These are phyloP conservation scores for Erythrocercus mccallii DNA, from an alignment of 2,113 vertebrate genomes.

Conservation along the genomic window DNA sequence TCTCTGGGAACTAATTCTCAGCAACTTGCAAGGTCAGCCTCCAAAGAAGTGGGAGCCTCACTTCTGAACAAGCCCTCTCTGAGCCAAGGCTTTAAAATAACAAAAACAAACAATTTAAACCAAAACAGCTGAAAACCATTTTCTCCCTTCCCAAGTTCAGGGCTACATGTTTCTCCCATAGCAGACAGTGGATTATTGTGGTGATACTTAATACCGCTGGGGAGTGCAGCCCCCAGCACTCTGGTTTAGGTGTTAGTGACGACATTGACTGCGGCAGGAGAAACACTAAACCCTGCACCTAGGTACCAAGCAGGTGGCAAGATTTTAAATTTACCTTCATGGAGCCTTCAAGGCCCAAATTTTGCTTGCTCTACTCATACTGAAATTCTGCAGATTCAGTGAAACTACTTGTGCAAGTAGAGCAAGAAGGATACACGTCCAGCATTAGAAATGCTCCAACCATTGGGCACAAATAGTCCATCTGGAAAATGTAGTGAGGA, in stretches of 20 bases:
- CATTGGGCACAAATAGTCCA: neutral
- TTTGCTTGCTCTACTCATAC: neutral
- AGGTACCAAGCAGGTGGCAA: neutral
- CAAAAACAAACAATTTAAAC: constrained; percentile 43
- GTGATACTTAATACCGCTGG: neutral
- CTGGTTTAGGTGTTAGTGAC: constrained; percentile 26
- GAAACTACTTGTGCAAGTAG: neutral
- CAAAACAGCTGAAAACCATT: constrained; percentile 48
- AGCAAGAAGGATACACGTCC: neutral
- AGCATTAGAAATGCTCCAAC: neutral
- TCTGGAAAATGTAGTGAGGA: neutral
- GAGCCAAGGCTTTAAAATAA: constrained; percentile 20
- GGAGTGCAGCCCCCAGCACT: neutral
- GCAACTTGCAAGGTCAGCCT: neutral
- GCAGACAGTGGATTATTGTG: constrained; percentile 13
- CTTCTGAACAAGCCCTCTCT: neutral
- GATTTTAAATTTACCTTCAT: neutral
- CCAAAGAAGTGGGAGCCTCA: neutral
- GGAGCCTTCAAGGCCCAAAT: neutral
- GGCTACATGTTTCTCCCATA: neutral
- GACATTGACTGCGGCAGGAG: neutral
- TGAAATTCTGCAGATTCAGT: neutral
- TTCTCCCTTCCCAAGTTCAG: neutral
- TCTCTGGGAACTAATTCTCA: neutral
- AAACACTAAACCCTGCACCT: neutral